A percentile compares a stretch with the other conserved stretches of the same genome.
Conservation (phyloP, 2,113 vertebrate genomes). For the Siniperca chuatsi region DNA sequence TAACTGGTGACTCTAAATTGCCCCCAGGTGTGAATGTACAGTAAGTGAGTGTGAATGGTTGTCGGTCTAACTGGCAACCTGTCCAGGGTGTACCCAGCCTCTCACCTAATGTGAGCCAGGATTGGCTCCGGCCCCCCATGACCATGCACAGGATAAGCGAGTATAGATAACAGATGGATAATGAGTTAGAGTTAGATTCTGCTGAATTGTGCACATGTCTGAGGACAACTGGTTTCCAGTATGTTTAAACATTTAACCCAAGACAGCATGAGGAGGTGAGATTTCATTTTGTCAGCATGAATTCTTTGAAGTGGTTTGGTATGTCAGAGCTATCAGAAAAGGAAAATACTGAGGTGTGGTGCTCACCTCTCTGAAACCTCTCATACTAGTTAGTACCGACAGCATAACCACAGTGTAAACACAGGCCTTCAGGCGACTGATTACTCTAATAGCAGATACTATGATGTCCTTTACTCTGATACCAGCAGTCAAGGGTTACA, state of each 20-base stretch:
- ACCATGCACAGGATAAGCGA: not conserved
- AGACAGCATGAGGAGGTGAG: too few relatives aligned
- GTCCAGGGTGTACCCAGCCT: not conserved
- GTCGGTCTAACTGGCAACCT: not conserved
- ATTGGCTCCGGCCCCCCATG: not conserved
- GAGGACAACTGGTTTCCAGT: not conserved
- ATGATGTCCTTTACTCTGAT: not conserved
- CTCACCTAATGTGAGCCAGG: not conserved
- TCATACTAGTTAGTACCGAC: not conserved
- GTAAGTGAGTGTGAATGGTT: not conserved
- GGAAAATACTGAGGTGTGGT: not conserved
- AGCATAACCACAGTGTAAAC: not conserved
- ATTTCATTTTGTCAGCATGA: not conserved
- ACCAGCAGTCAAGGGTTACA: not conserved
- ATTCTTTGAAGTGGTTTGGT: not conserved
- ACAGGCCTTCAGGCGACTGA: not conserved
- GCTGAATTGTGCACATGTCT: not conserved
- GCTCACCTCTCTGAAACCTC: not conserved
- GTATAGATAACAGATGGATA: not conserved
- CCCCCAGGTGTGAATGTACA: not conserved
- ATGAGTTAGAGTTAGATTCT: not conserved
- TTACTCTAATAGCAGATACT: not conserved
- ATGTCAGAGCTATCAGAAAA: not conserved
- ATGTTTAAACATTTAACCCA: not conserved
- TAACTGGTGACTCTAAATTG: not conserved